phyloP scores from a whole-genome alignment of 1,140 invertebrate species.

The Cydia strobilella region DNA sequence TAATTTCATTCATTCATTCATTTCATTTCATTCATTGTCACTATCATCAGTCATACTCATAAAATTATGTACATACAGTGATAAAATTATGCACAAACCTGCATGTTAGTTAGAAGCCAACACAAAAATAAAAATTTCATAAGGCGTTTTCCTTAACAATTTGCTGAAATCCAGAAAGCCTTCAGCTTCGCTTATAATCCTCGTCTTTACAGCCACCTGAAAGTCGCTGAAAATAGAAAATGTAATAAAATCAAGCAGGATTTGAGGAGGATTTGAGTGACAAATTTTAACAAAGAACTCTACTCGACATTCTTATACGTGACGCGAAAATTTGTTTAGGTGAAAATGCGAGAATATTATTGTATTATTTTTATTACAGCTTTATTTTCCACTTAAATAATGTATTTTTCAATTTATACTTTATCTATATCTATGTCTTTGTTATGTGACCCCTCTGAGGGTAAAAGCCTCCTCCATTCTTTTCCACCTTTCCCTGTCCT shows the following conservation, averaged over 20 bases:
- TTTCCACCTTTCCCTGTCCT: no score
- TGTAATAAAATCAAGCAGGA: constrained; percentile 12
- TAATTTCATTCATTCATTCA: no score
- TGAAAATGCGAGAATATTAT: no score
- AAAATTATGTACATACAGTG: neutral
- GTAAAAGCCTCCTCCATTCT: no score
- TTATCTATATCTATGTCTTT: no score
- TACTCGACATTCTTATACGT: neutral
- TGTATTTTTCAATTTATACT: no score
- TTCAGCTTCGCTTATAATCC: constrained; percentile 7
- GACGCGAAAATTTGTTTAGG: neutral
- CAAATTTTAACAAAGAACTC: constrained; percentile 2
- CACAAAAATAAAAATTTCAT: constrained; percentile 1
- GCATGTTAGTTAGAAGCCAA: neutral
- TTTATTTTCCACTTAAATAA: no score
- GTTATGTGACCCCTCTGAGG: no score
- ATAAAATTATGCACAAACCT: neutral
- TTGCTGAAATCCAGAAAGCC: constrained; percentile 5
- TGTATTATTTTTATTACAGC: no score
- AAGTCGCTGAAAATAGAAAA: constrained; percentile 2
- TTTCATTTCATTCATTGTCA: no score
- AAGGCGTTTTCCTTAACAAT: constrained; percentile 13
- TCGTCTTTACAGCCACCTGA: neutral
- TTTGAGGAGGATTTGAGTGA: constrained; percentile 7
- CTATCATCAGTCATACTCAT: no score